phyloP scores from a whole-genome alignment of 2,888 invertebrate genomes.

The Abrostola triplasia region DNA sequence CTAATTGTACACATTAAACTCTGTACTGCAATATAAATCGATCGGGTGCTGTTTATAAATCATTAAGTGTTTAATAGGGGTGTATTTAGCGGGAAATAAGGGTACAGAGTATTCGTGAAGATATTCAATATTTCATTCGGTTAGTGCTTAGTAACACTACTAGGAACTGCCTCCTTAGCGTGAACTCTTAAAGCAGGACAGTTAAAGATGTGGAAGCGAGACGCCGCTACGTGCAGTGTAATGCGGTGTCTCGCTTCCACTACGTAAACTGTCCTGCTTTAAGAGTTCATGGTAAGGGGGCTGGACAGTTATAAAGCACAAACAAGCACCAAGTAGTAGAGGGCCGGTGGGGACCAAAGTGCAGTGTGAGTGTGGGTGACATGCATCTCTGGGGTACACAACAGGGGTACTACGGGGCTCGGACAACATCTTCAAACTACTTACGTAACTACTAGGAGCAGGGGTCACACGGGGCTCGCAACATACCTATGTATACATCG shows the following conservation, averaged over 20 bases:
- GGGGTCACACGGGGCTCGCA: conserved; percentile 52
- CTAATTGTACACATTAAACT: conserved; percentile 45
- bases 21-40: conserved; percentile 40
- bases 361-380: conserved; percentile 66
- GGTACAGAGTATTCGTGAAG: conserved; percentile 35
- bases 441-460: conserved; percentile 70
- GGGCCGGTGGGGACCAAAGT: conserved; percentile 52
- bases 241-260: too few relatives aligned
- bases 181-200: too few relatives aligned
- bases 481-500: conserved; percentile 62
- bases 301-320: conserved; percentile 51
- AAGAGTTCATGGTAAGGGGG: too few relatives aligned
- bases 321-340: conserved; percentile 53
- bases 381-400: conserved; percentile 68
- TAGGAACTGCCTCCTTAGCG: too few relatives aligned
- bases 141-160: conserved; percentile 41
- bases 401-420: conserved; percentile 72
- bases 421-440: conserved; percentile 80
- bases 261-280: too few relatives aligned
- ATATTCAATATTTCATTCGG: conserved; percentile 22
- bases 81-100: conserved; percentile 32
- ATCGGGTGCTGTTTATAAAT: conserved; percentile 47
- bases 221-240: too few relatives aligned
- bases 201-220: too few relatives aligned
- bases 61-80: conserved; percentile 39